Conservation (phyloP, 1,140 invertebrate species). For the Palaemon carinicauda region DNA sequence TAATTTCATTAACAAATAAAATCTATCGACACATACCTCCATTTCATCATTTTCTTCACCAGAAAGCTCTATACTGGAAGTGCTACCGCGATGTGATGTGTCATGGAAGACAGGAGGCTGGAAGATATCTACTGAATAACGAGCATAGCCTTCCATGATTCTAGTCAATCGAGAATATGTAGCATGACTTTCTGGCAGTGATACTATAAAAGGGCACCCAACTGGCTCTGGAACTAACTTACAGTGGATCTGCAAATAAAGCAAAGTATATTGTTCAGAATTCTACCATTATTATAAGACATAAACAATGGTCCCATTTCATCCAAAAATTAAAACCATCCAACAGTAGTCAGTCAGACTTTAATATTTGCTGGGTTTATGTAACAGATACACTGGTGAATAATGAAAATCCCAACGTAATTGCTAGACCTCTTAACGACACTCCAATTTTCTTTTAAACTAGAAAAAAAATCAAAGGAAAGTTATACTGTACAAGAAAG, state of each 20-base stretch:
- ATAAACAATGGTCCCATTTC: no score
- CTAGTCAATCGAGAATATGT: slow-evolving; percentile 66
- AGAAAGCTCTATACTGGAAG: slow-evolving; percentile 42
- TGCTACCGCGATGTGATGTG: slow-evolving; percentile 11
- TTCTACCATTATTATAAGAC: neutral
- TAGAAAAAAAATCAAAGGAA: no score
- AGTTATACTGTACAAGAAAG: no score
- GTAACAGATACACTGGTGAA: no score
- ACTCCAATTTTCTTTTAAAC: no score
- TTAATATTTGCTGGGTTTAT: no score
- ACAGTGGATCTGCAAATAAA: slow-evolving; percentile 60
- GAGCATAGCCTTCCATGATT: slow-evolving; percentile 66
- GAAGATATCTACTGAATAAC: slow-evolving; percentile 60
- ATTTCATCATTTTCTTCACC: slow-evolving; percentile 53
- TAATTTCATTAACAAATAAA: neutral
- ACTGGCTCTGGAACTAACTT: slow-evolving; percentile 65
- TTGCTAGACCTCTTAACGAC: no score
- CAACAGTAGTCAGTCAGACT: no score
- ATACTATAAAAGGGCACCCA: slow-evolving; percentile 68
- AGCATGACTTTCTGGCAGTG: slow-evolving; percentile 66
- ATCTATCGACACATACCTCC: slow-evolving; percentile 25
- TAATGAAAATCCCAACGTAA: no score
- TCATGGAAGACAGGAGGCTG: slow-evolving; percentile 55
- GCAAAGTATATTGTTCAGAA: neutral
- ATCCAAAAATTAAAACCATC: no score